Conservation (phyloP, 2,113 vertebrate species). For the Ictidomys tridecemlineatus region DNA sequence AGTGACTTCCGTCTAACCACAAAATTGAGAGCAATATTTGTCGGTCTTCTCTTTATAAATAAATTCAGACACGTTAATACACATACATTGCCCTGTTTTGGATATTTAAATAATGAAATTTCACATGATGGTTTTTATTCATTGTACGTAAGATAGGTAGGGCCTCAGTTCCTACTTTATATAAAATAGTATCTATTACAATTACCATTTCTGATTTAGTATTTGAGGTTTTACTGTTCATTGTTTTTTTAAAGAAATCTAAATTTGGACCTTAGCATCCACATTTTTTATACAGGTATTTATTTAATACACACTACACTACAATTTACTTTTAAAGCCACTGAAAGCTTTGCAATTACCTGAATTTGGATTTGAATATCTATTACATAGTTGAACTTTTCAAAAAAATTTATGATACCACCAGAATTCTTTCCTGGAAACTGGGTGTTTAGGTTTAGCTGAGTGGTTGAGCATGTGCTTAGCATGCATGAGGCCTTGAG, state of each 20-base stretch:
- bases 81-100: conserved; percentile 70
- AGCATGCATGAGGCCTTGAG: not conserved
- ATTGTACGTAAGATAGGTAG: not conserved
- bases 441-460: accelerated
- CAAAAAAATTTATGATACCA: not conserved
- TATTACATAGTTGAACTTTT: conserved; percentile 22
- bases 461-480: not conserved
- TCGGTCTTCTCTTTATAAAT: conserved; percentile 51
- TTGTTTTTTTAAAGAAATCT: conserved; percentile 36
- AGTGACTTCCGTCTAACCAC: conserved; percentile 55
- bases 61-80: conserved; percentile 52
- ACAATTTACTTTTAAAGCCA: conserved; percentile 75
- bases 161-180: conserved; percentile 43
- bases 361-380: conserved; percentile 62
- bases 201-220: conserved; percentile 45
- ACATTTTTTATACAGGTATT: conserved; percentile 15
- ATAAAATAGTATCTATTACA: conserved; percentile 61
- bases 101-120: conserved; percentile 69
- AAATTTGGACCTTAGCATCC: not conserved
- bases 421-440: not conserved
- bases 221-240: conserved; percentile 26
- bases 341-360: conserved; percentile 61
- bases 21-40: conserved; percentile 72
- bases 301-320: conserved; percentile 77
- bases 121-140: conserved; percentile 41